Conservation (phyloP, 1,140 invertebrate species). For the Helicoverpa zea region DNA sequence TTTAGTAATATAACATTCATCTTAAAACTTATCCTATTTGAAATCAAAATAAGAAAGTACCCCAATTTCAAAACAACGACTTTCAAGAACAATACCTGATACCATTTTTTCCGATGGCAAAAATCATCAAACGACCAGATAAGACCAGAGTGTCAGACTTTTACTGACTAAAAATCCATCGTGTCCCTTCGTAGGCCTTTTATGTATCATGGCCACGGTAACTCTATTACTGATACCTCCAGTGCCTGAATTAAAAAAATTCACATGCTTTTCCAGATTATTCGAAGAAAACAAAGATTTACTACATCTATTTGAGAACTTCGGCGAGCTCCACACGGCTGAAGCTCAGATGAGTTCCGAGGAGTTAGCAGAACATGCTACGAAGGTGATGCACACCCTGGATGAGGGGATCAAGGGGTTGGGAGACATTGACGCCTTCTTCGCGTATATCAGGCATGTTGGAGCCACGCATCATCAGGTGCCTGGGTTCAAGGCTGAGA, state of each 20-base stretch:
- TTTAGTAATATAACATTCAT: too few relatives aligned
- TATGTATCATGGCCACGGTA: too few relatives aligned
- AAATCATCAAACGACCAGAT: too few relatives aligned
- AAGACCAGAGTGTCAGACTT: too few relatives aligned
- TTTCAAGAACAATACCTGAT: too few relatives aligned
- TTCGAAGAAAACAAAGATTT: slow-evolving; percentile 96
- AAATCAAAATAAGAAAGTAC: too few relatives aligned
- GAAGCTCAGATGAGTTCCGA: slow-evolving; percentile 92
- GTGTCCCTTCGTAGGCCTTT: too few relatives aligned
- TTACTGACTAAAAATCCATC: too few relatives aligned
- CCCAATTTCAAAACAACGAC: too few relatives aligned
- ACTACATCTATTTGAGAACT: slow-evolving; percentile 93
- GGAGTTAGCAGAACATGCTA: slow-evolving; percentile 95
- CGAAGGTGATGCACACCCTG: slow-evolving; percentile 95
- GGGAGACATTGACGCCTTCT: slow-evolving; percentile 94
- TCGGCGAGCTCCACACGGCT: slow-evolving; percentile 91
- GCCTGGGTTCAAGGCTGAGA: slow-evolving; percentile 93
- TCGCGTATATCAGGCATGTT: slow-evolving; percentile 92
- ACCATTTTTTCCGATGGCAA: too few relatives aligned
- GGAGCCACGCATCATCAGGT: slow-evolving; percentile 94
- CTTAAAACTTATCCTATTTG: too few relatives aligned
- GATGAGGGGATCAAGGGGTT: slow-evolving; percentile 95
- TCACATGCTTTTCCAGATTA: slow-evolving; percentile 88
- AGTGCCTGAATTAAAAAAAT: not conserved
- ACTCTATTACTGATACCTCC: too few relatives aligned